Conservation (phyloP, 2,888 invertebrate species). For the Junonia oenone region DNA sequence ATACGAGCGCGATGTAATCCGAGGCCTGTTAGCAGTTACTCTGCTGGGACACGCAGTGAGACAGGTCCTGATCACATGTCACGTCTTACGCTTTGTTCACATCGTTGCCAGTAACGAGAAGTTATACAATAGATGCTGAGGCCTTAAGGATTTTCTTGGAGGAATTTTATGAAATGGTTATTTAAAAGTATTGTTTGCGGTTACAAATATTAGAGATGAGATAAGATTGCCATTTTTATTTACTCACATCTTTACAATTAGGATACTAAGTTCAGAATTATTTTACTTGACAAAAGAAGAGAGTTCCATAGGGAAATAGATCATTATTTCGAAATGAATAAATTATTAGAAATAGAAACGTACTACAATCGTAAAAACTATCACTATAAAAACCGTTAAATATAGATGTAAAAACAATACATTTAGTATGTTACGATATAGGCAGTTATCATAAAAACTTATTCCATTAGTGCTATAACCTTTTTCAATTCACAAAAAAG, state of each 20-base stretch:
- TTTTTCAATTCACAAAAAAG: too few species aligned
- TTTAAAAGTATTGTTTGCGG: not conserved
- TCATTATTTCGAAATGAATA: too few species aligned
- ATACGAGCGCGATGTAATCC: not conserved
- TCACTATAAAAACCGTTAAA: too few species aligned
- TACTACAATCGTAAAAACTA: too few species aligned
- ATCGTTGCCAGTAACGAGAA: not conserved
- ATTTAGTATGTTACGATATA: too few species aligned
- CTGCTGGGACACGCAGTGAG: not conserved
- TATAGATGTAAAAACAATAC: too few species aligned
- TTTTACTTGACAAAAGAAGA: too few species aligned
- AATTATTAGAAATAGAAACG: too few species aligned
- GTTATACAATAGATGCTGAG: not conserved
- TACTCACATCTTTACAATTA: too few species aligned
- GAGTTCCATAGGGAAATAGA: too few species aligned
- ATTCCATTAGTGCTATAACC: too few species aligned
- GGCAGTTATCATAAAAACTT: not conserved
- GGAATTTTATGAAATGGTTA: not conserved
- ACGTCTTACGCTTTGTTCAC: not conserved
- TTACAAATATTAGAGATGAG: not conserved
- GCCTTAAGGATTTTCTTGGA: not conserved
- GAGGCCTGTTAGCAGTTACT: not conserved
- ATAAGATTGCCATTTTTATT: not conserved
- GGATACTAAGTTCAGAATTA: too few species aligned
- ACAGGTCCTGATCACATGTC: not conserved